These are phyloP conservation scores for Thalassaphorura encarpata DNA, from an alignment of 1,140 invertebrate species.

Conservation along the genomic window DNA sequence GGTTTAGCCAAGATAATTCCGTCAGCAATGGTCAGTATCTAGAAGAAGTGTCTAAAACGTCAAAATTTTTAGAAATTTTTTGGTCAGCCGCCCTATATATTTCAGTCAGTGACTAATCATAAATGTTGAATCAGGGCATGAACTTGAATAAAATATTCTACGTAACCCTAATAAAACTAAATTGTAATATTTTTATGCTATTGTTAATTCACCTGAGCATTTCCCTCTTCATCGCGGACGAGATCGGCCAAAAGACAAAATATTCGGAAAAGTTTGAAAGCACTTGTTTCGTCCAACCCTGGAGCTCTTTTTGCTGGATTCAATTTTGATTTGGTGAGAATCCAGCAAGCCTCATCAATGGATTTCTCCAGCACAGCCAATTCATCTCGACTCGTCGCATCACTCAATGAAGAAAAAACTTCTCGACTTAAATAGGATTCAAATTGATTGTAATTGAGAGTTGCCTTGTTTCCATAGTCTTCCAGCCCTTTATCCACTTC, in stretches of 20 bases:
- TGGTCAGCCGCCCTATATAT: too few species aligned
- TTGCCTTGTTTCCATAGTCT: conserved; percentile 54
- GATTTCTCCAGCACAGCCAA: conserved; percentile 48
- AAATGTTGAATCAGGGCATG: not conserved
- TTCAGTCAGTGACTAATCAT: not conserved
- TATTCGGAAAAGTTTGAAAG: conserved; percentile 64
- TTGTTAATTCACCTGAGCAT: conserved; percentile 24
- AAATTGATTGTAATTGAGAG: conserved; percentile 60
- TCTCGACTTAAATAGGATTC: conserved; percentile 62
- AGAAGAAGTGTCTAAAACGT: too few species aligned
- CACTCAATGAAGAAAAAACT: conserved; percentile 52
- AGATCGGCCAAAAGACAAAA: conserved; percentile 65
- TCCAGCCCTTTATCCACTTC: conserved; percentile 65
- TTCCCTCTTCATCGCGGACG: conserved; percentile 35
- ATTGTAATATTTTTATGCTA: not conserved
- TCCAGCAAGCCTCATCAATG: conserved; percentile 63
- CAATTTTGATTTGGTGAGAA: conserved; percentile 48
- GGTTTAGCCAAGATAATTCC: too few species aligned
- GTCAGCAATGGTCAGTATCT: too few species aligned
- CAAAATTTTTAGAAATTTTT: too few species aligned
- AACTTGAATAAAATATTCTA: not conserved
- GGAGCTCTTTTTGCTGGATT: conserved; percentile 47
- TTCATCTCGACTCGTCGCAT: conserved; percentile 44
- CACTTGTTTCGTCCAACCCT: conserved; percentile 50
- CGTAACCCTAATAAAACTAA: not conserved